Evolutionary conservation across 1,140 invertebrate species (phyloP).

Genomic region (Spodoptera litura): DNA sequence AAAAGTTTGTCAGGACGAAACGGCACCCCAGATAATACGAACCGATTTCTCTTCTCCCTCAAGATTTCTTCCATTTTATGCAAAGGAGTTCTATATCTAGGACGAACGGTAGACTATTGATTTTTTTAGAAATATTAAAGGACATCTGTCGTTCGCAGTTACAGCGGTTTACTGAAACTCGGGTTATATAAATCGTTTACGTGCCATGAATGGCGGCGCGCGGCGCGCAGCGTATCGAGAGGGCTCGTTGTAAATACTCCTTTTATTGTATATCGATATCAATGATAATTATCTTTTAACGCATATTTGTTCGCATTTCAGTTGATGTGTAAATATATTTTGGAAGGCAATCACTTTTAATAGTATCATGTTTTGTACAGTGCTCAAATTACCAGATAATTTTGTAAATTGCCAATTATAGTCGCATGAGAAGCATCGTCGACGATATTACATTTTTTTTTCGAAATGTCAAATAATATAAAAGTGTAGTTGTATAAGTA

Average conservation of each 20-base stretch:
- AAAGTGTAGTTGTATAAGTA: too few relatives aligned
- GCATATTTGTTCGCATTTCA: conserved; percentile 6
- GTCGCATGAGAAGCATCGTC: too few relatives aligned
- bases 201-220: conserved; percentile 12
- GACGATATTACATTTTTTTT: too few relatives aligned
- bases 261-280: neutral
- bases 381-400: neutral
- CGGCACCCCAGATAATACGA: neutral
- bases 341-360: neutral
- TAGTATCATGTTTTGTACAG: neutral
- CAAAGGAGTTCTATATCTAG: conserved; percentile 6
- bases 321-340: conserved; percentile 11
- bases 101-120: conserved; percentile 13
- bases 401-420: too few relatives aligned
- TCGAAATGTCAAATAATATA: too few relatives aligned
- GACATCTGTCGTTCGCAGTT: conserved; percentile 21
- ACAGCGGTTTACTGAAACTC: conserved; percentile 7
- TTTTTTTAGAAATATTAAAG: conserved; percentile 27
- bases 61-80: conserved; percentile 14
- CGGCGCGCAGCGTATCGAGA: neutral
- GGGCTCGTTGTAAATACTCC: conserved; percentile 12
- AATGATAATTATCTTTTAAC: conserved; percentile 5
- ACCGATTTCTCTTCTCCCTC: neutral
- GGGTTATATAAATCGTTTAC: conserved; percentile 22
- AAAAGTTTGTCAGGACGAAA: neutral